Base-by-base conservation (phyloP, 2,888 invertebrate species). In the Lasioglossum calceatum region DNA sequence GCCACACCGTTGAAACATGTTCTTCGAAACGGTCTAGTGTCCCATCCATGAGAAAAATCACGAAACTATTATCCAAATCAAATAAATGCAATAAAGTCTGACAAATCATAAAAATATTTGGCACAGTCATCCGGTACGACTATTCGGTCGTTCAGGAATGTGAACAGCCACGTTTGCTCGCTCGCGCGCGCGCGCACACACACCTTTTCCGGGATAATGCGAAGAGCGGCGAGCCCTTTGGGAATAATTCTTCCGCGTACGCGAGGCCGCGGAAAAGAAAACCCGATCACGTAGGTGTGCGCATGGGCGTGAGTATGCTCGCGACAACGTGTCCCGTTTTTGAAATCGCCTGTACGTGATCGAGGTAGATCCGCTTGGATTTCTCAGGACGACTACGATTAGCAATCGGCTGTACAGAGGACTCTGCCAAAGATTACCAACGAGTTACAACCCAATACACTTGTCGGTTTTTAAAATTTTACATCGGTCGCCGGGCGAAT, bases 301-400 rank as follows among this genome's bases (percentile, higher is more conserved):
- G 92, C 87, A 88, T 91, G 84, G 87, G 83, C 79, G 86, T 86
- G 84, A 80, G 81, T 89, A 87, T 84, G 86, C 77, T 71, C 80
- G 85, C 86, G 81, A 82, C 92, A 93, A 93, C 93, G 93, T 93
- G 93, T 93, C 91, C 92, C 92, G 93, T 91, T 93, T 93, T 91
- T 92, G 92, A 93, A 93, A 93, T 93, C 92, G 92, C 89, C 89
- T 88, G 87, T 93, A 93, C 93, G 93, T 93, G 93, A 93, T 92
- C 92, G 92, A 92, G 78, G 87, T 87, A 87, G 72, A 87, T 88
- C 84, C 88, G 85, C 86, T 81, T 86, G 86, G 75, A 74, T 85
- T 86, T 79, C 78, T 86, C 73, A 79, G 84, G 84, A 86, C 77
- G 84, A 27, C 27, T 77, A 67, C 85, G 85, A 85, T 85, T 85